phyloP scores from a whole-genome alignment of 2,888 invertebrate species.

The Troglohyphantes excavatus region DNA sequence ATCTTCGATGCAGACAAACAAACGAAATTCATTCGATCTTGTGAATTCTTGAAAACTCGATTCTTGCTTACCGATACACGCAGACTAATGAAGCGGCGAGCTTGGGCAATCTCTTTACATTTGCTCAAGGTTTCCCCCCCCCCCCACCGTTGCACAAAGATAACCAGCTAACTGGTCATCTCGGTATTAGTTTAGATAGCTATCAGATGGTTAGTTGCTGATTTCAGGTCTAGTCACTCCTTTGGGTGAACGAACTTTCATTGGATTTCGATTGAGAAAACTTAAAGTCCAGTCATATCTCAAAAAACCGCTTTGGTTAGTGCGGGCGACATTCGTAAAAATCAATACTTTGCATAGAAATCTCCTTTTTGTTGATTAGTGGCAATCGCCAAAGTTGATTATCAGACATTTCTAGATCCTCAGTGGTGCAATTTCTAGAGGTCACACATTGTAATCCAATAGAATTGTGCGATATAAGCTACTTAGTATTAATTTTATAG shows the following conservation, averaged over 20 bases:
- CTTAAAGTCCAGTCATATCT: neutral
- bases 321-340: neutral
- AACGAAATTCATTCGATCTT: neutral
- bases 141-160: too few relatives aligned
- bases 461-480: too few relatives aligned
- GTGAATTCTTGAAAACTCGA: neutral
- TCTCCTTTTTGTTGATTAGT: too few relatives aligned
- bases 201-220: neutral
- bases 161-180: neutral
- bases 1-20: neutral
- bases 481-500: too few relatives aligned
- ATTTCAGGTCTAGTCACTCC: neutral
- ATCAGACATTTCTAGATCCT: too few relatives aligned
- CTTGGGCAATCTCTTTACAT: neutral
- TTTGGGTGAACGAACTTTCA: constrained; percentile 3
- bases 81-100: too few relatives aligned
- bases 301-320: neutral
- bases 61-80: neutral
- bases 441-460: too few relatives aligned
- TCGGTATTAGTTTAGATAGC: neutral
- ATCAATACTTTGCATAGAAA: neutral
- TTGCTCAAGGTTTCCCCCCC: neutral
- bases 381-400: too few relatives aligned
- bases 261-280: neutral
- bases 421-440: too few relatives aligned